Evolutionary conservation across 1,140 invertebrate species (phyloP), one percentile per base, ranked within the genome.

Genomic region (Platorchestia sp.): DNA sequence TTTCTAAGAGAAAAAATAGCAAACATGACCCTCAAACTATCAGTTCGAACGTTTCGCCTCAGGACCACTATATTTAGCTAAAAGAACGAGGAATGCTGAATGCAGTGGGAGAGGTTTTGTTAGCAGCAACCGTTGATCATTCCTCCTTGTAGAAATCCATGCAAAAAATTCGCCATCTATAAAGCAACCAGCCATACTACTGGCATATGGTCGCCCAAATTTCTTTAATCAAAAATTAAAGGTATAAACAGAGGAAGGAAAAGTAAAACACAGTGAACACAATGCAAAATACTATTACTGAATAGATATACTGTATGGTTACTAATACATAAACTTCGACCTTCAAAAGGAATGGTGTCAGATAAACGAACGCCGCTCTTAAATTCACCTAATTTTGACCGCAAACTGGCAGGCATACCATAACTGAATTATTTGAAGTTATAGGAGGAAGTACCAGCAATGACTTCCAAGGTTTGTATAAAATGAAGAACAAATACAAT

Each of bases 241-340:
- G 59, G 59, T 14, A 22, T n/a, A n/a, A n/a, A n/a, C 36, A 3
- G 27, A 75, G 10, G 1, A 22, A 36, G 59, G 59, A 10, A 75
- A 75, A 75, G 36, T 75, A 36, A 75, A 75, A 75, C 59, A 19
- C 59, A 10, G 36, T 27, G 7, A 10, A 22, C 59, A 75, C 59
- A 75, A 75, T 75, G 59, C 59, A 75, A 75, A 75, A 75, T 75
- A 75, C 59, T 75, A 75, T 75, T 75, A 75, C 59, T 75, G 59
- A 75, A 75, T 75, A 75, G 10, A 75, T 75, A 36, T 22, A 75
- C n/a, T 36, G 59, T 22, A 19, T 75, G 19, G 6, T 51, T 51
- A 75, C 59, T 75, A 22, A 27, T 75, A 75, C 59, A 19, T 75
- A 75, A 10, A 75, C 7, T 75, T 75, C 36, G 27, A 10, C 36